Conservation (phyloP, 1,140 invertebrate genomes). For the Tigriopus japonicus region DNA sequence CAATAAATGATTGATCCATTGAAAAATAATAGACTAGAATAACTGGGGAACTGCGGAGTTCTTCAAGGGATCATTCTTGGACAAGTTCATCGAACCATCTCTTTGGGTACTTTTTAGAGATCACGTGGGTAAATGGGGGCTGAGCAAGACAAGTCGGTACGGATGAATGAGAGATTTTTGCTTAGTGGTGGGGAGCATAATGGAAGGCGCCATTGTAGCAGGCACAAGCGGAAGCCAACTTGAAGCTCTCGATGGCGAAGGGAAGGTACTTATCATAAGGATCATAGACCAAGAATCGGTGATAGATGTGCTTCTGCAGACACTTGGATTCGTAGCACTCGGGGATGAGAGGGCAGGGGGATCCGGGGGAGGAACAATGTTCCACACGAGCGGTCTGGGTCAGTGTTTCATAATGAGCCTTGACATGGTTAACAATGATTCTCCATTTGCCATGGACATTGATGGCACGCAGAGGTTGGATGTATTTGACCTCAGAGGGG, state of each 20-base stretch:
- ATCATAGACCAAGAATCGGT: conserved; percentile 19
- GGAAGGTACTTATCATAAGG: conserved; percentile 19
- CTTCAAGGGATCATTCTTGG: too few relatives aligned
- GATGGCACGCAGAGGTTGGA: conserved; percentile 20
- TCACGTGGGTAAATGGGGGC: too few relatives aligned
- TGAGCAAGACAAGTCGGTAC: too few relatives aligned
- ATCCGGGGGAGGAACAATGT: conserved; percentile 18
- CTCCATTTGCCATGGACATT: conserved; percentile 22
- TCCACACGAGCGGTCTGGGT: conserved; percentile 19
- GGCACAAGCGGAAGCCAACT: conserved; percentile 17
- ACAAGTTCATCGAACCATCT: too few relatives aligned
- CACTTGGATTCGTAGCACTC: conserved; percentile 20
- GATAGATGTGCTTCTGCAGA: conserved; percentile 20
- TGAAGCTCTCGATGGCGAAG: conserved; percentile 18
- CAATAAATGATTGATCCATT: too few relatives aligned
- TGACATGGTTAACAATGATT: conserved; percentile 20
- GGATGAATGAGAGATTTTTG: not conserved
- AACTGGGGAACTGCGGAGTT: too few relatives aligned
- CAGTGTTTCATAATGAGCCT: conserved; percentile 13
- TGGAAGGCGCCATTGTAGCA: conserved; percentile 16
- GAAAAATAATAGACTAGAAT: too few relatives aligned
- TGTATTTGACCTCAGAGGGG: conserved; percentile 18
- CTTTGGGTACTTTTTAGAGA: too few relatives aligned
- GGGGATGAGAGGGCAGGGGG: conserved; percentile 19
- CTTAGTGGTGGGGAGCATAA: conserved; percentile 11